Evolutionary conservation across 2,113 vertebrate species (phyloP).

Genomic region (Macroglossus sobrinus): DNA sequence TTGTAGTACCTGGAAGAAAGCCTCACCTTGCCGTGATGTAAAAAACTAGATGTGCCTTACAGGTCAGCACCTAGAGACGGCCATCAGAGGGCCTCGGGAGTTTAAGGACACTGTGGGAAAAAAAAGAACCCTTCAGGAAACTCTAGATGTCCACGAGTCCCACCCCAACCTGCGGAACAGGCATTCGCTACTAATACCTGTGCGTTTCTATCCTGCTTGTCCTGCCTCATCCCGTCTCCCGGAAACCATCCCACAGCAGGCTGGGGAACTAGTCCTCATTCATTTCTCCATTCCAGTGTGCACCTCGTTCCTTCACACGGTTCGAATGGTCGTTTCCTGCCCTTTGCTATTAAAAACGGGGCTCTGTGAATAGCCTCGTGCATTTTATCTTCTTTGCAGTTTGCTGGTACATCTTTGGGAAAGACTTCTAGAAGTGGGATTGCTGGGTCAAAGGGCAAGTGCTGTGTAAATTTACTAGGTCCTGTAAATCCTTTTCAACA

Average conservation of each 20-base stretch:
- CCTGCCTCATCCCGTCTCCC: not conserved
- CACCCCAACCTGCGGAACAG: not conserved
- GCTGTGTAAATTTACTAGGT: not conserved
- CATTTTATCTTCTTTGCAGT: fast-evolving
- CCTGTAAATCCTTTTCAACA: not conserved
- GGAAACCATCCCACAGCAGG: not conserved
- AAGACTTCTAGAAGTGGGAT: not conserved
- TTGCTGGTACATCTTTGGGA: not conserved
- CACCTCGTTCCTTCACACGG: not conserved
- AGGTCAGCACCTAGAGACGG: not conserved
- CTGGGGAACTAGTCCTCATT: not conserved
- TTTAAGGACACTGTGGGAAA: not conserved
- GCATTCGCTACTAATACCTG: too few relatives aligned
- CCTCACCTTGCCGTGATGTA: fast-evolving
- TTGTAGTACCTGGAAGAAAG: not conserved
- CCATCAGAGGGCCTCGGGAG: not conserved
- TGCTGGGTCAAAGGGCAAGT: not conserved
- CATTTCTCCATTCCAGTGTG: fast-evolving
- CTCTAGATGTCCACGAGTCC: not conserved
- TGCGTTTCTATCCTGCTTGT: not conserved
- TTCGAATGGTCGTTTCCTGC: not conserved
- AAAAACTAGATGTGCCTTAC: not conserved
- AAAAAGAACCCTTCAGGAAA: not conserved
- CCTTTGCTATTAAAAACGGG: not conserved
- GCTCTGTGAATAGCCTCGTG: not conserved